phyloP scores from a whole-genome alignment of 2,888 invertebrate genomes.

The Emesis furor region DNA sequence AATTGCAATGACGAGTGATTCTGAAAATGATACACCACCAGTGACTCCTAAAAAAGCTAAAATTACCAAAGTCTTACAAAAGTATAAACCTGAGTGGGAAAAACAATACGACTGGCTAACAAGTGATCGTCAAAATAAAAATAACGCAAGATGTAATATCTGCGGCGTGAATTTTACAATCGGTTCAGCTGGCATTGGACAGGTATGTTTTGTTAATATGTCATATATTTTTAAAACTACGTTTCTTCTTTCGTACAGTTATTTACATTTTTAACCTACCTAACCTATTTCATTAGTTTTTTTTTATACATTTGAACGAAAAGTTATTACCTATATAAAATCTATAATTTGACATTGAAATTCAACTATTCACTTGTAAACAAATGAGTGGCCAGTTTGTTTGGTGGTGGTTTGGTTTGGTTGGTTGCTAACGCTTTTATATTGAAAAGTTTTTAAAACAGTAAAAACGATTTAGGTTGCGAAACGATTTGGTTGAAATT shows the following conservation, averaged over 20 bases:
- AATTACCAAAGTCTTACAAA: conserved; percentile 16
- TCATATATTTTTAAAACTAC: conserved; percentile 2
- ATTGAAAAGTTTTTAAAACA: conserved; percentile 1
- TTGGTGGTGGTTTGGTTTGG: conserved; percentile 1
- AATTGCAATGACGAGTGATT: conserved; percentile 2
- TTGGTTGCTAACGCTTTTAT: conserved; percentile 1
- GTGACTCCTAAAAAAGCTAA: conserved; percentile 2
- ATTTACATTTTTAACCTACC: conserved; percentile 2
- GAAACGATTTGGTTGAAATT: conserved; percentile 1
- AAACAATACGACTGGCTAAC: conserved; percentile 18
- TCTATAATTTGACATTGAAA: conserved; percentile 1
- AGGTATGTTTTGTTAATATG: conserved; percentile 10
- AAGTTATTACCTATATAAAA: conserved; percentile 1
- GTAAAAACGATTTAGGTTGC: conserved; percentile 1
- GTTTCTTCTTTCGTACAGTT: conserved; percentile 11
- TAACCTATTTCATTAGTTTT: conserved; percentile 1
- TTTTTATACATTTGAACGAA: conserved; percentile 1
- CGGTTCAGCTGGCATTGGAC: conserved; percentile 23
- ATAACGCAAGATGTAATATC: conserved; percentile 23
- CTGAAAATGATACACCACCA: neutral
- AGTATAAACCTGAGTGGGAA: conserved; percentile 11
- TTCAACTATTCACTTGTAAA: conserved; percentile 1
- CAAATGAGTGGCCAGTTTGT: conserved; percentile 1
- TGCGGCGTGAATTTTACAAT: conserved; percentile 25
- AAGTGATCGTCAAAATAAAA: conserved; percentile 23